A percentile compares a stretch with the other conserved stretches of the same genome.
These are phyloP conservation scores for Drosophila acutilabella DNA, from an alignment of 2,888 invertebrate species.

Conservation along the genomic window DNA sequence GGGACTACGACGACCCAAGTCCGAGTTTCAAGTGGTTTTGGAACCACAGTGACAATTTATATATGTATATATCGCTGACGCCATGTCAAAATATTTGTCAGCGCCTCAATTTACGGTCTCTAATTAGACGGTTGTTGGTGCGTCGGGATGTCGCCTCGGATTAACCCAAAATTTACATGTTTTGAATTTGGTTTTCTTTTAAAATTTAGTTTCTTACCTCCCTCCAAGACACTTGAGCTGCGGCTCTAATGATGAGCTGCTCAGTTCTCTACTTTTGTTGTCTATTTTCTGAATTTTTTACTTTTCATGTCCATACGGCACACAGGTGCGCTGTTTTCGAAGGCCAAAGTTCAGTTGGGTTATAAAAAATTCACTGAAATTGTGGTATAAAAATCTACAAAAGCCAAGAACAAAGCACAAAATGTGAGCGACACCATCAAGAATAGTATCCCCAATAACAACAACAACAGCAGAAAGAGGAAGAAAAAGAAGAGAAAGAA, in stretches of 20 bases:
- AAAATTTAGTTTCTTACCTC: conserved; percentile 5
- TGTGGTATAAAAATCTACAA: conserved; percentile 35
- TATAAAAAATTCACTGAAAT: conserved; percentile 14
- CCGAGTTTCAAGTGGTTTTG: conserved; percentile 51
- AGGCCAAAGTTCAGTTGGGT: conserved; percentile 53
- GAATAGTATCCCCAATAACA: conserved; percentile 15
- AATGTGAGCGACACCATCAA: conserved; percentile 33
- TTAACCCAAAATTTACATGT: conserved; percentile 51
- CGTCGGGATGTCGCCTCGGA: conserved; percentile 72
- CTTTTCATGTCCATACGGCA: conserved; percentile 3
- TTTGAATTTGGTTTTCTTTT: not conserved
- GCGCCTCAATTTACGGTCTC: conserved; percentile 66
- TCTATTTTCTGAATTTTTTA: not conserved
- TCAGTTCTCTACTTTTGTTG: not conserved
- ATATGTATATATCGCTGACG: conserved; percentile 43
- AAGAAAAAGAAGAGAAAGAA: conserved; percentile 4
- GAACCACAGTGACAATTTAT: conserved; percentile 33
- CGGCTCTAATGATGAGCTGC: conserved; percentile 17
- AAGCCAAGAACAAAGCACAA: conserved; percentile 59
- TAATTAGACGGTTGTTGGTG: conserved; percentile 57
- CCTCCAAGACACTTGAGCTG: conserved; percentile 44
- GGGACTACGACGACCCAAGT: conserved; percentile 22
- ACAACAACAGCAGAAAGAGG: conserved; percentile 22
- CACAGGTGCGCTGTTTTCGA: conserved; percentile 45
- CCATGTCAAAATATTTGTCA: conserved; percentile 79